Base-by-base conservation (phyloP, 2,888 invertebrate genomes). In the Parasteatoda lunata region DNA sequence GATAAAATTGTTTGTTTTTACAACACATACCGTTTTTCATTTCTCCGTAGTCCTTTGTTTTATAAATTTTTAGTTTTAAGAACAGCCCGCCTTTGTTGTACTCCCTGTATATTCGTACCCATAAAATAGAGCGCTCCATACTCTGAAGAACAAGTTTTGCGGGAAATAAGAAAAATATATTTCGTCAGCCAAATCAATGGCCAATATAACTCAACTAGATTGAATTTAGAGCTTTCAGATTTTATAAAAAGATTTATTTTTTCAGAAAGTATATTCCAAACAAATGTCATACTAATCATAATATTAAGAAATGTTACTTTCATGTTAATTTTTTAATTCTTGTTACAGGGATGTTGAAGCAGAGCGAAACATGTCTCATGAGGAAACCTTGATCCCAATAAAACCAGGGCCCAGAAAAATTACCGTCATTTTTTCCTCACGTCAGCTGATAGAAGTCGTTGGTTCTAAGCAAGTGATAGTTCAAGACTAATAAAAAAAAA, bases 341-440 rank as follows among this genome's bases (percentile, higher is more conserved):
- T 15, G 49, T 70, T 82, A 30, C 59, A 88, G 88, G 30, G 94
- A 95, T 90, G 94, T 95, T 88, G 93, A 94, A 90, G 94, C 94
- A 4, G 94, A 94, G 71, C 94, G 94, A 91, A 92, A 93, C 90
- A 94, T 95, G 88, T 92, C 92, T 48, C 93, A 94, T 91, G 93
- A 93, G 90, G 94, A 94, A 91, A 93, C 93, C 90, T 94, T 95
- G 90, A 91, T 93, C 83, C 94, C 95, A 0, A 93, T 93, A 51
- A 93, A 94, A 77, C 92, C 93, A 72, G 95, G 95, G 7, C 93
- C 94, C 90, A 92, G 94, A n/a, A 94, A 93, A 90, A 92, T 96
- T 82, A 93, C 96, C 11, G 95, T 94, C 0, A 95, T 95, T 11
- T 96, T 96, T 92, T 94, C 94, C 75, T 95, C 95, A 0, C 94